Conservation (phyloP, 2,113 vertebrate genomes). For the Epinephelus fuscoguttatus region DNA sequence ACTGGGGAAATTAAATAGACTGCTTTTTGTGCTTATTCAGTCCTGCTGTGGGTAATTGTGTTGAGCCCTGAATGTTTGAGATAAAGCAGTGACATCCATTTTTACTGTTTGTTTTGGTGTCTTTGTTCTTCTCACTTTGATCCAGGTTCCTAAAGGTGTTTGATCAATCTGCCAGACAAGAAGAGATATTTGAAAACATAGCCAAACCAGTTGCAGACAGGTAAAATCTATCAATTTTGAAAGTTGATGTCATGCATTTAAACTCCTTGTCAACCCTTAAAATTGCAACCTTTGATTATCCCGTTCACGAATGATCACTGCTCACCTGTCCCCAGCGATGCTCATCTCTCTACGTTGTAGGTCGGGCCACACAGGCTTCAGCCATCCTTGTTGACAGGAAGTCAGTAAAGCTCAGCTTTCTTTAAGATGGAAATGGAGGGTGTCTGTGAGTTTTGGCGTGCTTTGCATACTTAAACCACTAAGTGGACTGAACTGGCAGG, state of each 20-base stretch:
- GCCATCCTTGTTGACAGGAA: conserved; percentile 61
- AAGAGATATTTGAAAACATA: conserved; percentile 92
- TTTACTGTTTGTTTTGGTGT: background rate
- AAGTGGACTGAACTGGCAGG: conserved; percentile 73
- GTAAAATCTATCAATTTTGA: conserved; percentile 79
- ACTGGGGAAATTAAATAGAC: conserved; percentile 34
- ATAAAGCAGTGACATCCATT: conserved; percentile 10
- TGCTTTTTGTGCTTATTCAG: conserved; percentile 43
- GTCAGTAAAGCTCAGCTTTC: conserved; percentile 61
- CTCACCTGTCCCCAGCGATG: conserved; percentile 14
- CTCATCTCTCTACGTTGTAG: conserved; percentile 20
- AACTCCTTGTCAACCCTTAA: background rate
- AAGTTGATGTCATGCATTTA: background rate
- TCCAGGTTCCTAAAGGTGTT: conserved; percentile 95
- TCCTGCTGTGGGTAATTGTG: conserved; percentile 23
- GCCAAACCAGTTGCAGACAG: conserved; percentile 96
- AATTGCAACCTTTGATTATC: background rate
- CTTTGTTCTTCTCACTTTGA: conserved; percentile 5
- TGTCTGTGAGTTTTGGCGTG: conserved; percentile 75
- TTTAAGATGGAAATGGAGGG: conserved; percentile 73
- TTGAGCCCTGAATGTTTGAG: conserved; percentile 9
- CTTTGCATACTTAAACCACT: conserved; percentile 71
- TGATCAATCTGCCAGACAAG: conserved; percentile 92
- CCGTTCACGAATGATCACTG: background rate
- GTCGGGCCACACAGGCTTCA: conserved; percentile 68